These are phyloP conservation scores for Pseudochirops cupreus DNA, from an alignment of 2,797 vertebrate species.

Conservation along the genomic window DNA sequence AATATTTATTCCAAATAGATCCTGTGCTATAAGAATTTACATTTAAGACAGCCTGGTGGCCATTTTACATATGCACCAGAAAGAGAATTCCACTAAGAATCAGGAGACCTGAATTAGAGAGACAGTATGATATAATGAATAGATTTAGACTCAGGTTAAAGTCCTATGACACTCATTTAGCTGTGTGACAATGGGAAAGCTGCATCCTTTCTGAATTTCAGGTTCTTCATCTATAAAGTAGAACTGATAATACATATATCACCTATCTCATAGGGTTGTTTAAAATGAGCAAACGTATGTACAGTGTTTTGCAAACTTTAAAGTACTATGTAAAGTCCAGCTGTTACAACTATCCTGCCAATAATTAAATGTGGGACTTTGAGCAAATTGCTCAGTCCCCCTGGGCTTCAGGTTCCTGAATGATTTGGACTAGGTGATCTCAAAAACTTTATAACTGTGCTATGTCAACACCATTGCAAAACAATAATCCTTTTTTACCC, in stretches of 20 bases:
- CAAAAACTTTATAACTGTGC: neutral
- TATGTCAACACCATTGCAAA: neutral
- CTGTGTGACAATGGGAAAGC: neutral
- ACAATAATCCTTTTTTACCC: neutral
- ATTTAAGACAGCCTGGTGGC: neutral
- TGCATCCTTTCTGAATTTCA: neutral
- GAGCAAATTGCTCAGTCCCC: neutral
- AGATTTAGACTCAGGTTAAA: neutral
- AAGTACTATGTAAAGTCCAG: neutral
- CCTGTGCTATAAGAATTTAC: constrained; percentile 40
- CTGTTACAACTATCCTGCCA: neutral
- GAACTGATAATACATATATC: neutral
- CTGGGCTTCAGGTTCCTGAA: neutral
- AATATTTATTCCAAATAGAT: neutral
- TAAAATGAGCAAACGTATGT: neutral
- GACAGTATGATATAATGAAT: neutral
- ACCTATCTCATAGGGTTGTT: neutral
- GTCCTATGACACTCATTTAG: neutral
- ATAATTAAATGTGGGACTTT: neutral
- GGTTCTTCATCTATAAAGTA: neutral
- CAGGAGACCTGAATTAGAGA: too few species aligned
- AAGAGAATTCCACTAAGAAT: neutral
- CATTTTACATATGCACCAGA: neutral
- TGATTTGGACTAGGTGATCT: neutral
- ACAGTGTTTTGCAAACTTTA: neutral